These are phyloP conservation scores for Hyles lineata DNA, from an alignment of 2,888 invertebrate species.

Conservation along the genomic window DNA sequence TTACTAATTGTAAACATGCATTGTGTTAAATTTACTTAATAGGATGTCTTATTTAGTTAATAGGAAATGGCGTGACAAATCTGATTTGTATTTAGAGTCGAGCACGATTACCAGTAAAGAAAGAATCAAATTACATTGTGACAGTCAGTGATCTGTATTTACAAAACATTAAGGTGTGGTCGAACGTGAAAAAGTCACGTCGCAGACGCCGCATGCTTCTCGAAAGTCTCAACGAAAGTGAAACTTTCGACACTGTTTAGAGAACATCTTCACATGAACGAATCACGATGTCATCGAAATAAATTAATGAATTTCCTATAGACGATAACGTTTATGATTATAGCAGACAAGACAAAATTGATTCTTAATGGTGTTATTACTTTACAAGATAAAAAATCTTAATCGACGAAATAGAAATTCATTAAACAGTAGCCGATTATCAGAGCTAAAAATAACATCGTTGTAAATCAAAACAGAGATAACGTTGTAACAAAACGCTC, in stretches of 20 bases:
- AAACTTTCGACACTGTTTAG: constrained; percentile 59
- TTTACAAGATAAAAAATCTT: constrained; percentile 28
- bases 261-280: constrained; percentile 56
- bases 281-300: constrained; percentile 53
- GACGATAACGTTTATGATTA: constrained; percentile 29
- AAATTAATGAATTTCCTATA: constrained; percentile 43
- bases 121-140: constrained; percentile 43
- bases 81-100: constrained; percentile 41
- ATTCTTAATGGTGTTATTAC: constrained; percentile 37
- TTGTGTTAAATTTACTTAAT: neutral
- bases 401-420: constrained; percentile 44
- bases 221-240: constrained; percentile 79
- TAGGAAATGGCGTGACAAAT: constrained; percentile 2
- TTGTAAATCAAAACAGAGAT: neutral
- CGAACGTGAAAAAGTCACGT: constrained; percentile 53
- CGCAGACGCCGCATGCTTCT: constrained; percentile 46
- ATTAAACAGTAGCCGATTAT: constrained; percentile 36
- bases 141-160: constrained; percentile 53
- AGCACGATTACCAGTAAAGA: constrained; percentile 43
- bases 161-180: constrained; percentile 62
- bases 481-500: neutral
- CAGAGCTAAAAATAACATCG: constrained; percentile 22
- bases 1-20: neutral
- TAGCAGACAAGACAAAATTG: constrained; percentile 36
- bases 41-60: no score